Evolutionary conservation across 23 tunicate species (phyloP).

Genomic region (Ascidia mentula): DNA sequence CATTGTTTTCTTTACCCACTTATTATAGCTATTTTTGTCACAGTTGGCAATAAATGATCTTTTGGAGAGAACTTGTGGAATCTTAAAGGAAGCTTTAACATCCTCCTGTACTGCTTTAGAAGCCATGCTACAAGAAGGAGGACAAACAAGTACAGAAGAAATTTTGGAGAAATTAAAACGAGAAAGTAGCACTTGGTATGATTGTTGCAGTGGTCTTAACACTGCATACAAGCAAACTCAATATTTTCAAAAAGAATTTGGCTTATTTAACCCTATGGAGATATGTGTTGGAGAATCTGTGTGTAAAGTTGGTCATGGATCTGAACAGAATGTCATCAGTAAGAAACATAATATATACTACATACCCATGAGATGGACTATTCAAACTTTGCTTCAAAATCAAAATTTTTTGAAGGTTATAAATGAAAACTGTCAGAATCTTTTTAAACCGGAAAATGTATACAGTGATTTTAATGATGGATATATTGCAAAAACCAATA

Average conservation of each 20-base stretch:
- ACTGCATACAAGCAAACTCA: constrained; percentile 7
- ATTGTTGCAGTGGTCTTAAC: neutral
- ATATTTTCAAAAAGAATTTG: neutral
- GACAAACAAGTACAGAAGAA: no score
- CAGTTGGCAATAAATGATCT: no score
- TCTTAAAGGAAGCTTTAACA: neutral
- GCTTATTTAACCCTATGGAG: neutral
- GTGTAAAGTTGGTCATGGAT: neutral
- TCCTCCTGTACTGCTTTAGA: neutral
- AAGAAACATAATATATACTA: neutral
- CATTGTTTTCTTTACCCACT: no score
- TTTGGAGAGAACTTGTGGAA: no score
- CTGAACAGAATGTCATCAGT: neutral
- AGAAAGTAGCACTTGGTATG: neutral
- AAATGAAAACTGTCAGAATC: neutral
- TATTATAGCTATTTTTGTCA: no score
- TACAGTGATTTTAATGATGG: constrained; percentile 12
- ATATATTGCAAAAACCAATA: neutral
- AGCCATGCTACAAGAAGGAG: no score
- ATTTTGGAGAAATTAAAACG: neutral
- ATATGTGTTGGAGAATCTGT: neutral
- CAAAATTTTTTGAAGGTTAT: neutral
- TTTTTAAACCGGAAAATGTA: neutral
- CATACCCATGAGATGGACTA: neutral
- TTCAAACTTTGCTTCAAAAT: neutral